Percentiles rank a stretch among this genome's conserved stretches.
phyloP scores from a whole-genome alignment of 2,888 invertebrate genomes.

The Listrodromus nycthemerus region DNA sequence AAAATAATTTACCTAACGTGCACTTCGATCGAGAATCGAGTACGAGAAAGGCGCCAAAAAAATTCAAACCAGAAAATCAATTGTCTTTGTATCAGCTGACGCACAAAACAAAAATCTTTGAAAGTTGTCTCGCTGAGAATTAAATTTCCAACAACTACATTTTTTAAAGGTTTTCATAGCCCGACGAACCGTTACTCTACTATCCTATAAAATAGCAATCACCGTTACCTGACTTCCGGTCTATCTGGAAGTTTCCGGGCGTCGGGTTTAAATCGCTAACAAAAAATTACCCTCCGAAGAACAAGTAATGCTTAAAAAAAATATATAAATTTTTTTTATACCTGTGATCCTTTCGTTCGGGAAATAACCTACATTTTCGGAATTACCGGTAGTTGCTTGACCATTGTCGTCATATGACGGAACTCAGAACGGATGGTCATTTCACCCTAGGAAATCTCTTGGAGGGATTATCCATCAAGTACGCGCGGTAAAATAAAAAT shows the following conservation, averaged over 20 bases:
- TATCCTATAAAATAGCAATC: neutral
- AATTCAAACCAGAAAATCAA: neutral
- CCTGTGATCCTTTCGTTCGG: neutral
- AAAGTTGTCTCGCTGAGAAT: neutral
- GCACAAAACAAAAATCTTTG: neutral
- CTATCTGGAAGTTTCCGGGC: neutral
- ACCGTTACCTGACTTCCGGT: neutral
- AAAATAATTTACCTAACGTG: neutral
- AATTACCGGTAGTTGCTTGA: slow-evolving; percentile 5
- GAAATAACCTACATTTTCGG: slow-evolving; percentile 3
- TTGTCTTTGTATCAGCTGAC: neutral
- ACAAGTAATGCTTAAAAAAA: neutral
- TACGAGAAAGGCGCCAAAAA: neutral
- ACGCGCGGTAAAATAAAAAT: neutral
- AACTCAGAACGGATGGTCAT: neutral
- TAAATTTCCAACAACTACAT: neutral
- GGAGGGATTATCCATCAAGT: neutral
- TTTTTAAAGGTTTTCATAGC: too few relatives aligned
- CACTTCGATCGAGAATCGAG: neutral
- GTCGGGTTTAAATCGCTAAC: neutral
- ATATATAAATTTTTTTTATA: neutral
- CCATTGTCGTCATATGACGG: neutral
- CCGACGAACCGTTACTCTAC: neutral
- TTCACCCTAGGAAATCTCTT: neutral
- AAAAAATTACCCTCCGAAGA: neutral